Conservation (phyloP, 1,140 invertebrate species). For the Drosophila elegans region DNA sequence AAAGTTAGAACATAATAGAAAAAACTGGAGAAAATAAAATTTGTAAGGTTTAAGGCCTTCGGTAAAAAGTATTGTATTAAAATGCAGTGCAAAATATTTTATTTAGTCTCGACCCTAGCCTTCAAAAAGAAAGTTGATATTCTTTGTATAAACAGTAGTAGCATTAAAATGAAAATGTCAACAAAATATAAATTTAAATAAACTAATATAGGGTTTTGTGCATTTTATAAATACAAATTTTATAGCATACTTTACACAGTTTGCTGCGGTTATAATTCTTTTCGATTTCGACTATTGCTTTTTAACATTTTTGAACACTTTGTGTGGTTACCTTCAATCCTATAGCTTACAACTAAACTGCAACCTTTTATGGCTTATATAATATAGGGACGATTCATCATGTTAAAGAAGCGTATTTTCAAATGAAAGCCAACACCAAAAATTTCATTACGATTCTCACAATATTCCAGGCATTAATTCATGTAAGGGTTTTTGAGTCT, state of each 20-base stretch:
- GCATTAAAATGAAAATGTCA: conserved; percentile 30
- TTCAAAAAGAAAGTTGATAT: conserved; percentile 51
- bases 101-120: conserved; percentile 76
- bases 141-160: conserved; percentile 21
- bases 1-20: conserved; percentile 17
- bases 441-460: conserved; percentile 54
- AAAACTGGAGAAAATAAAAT: conserved; percentile 14
- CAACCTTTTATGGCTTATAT: conserved; percentile 53
- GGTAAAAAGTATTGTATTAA: conserved; percentile 33
- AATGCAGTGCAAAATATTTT: conserved; percentile 83
- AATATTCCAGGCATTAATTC: conserved; percentile 22
- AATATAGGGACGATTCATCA: conserved; percentile 12
- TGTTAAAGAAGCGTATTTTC: conserved; percentile 25
- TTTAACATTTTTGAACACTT: conserved; percentile 83
- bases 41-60: conserved; percentile 21
- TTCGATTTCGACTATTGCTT: conserved; percentile 73
- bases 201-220: conserved; percentile 71
- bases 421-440: conserved; percentile 74
- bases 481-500: conserved; percentile 15
- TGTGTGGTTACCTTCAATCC: conserved; percentile 69
- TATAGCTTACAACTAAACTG: conserved; percentile 65
- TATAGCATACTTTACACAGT: conserved; percentile 70
- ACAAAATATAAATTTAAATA: conserved; percentile 51
- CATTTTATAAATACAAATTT: conserved; percentile 76
- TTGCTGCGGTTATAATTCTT: conserved; percentile 46